phyloP scores from a whole-genome alignment of 2,113 vertebrate species.

The Bubo blakistoni region DNA sequence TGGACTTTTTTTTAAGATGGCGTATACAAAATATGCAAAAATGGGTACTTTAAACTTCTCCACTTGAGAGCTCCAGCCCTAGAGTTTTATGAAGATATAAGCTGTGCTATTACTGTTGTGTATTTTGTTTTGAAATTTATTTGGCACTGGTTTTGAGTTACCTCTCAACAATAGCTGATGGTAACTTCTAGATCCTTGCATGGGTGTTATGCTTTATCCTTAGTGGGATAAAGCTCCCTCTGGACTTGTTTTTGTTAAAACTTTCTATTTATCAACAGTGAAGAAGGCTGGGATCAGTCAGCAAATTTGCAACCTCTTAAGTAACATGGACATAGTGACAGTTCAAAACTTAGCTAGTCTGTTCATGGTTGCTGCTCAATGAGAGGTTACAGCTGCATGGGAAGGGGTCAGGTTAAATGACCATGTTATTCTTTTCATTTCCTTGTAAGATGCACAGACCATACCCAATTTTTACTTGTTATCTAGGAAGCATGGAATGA shows the following conservation, averaged over 20 bases:
- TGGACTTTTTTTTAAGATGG: background rate
- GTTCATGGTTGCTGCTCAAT: background rate
- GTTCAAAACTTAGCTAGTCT: background rate
- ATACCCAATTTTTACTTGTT: background rate
- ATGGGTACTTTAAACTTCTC: background rate
- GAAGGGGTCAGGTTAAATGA: background rate
- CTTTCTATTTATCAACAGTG: background rate
- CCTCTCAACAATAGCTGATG: background rate
- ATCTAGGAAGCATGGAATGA: background rate
- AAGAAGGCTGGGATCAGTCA: background rate
- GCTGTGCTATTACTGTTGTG: accelerated
- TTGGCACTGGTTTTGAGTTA: background rate
- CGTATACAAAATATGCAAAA: accelerated
- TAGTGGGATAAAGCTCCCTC: background rate
- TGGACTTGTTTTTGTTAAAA: background rate
- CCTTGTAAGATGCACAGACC: background rate
- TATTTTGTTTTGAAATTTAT: background rate
- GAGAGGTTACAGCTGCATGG: background rate
- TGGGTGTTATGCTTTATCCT: background rate
- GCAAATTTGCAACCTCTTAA: background rate
- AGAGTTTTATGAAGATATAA: background rate
- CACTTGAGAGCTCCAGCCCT: background rate
- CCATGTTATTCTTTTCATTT: background rate
- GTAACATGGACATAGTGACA: background rate
- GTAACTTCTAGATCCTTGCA: background rate